These are phyloP conservation scores for Gyrodactylus bullatarudis DNA, from an alignment of 1,140 invertebrate genomes.

Conservation along the genomic window DNA sequence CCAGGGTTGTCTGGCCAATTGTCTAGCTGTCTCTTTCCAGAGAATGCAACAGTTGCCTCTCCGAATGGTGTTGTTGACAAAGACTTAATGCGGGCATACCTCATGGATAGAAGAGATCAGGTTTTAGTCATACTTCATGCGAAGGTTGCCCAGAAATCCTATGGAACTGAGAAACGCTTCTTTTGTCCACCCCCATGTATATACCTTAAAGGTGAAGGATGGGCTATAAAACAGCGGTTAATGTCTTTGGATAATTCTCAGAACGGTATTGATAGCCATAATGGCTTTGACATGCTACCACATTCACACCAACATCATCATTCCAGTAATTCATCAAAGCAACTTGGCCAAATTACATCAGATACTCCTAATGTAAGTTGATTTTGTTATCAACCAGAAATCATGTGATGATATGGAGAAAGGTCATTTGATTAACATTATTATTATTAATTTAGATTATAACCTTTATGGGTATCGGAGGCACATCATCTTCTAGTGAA, in stretches of 20 bases:
- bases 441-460: constrained; percentile 30
- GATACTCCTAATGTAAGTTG: not conserved
- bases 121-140: constrained; percentile 84
- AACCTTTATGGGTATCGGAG: constrained; percentile 91
- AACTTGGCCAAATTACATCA: not conserved
- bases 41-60: not conserved
- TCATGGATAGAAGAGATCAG: constrained; percentile 67
- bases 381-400: constrained; percentile 43
- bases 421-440: constrained; percentile 66
- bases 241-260: not conserved
- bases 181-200: constrained; percentile 98
- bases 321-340: no score
- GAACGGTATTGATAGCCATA: no score
- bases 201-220: constrained; percentile 80
- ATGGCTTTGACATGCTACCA: no score
- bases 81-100: constrained; percentile 75
- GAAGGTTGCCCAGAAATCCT: constrained; percentile 88
- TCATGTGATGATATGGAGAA: constrained; percentile 85
- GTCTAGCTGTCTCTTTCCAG: not conserved
- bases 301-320: no score
- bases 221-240: constrained; percentile 46
- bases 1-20: not conserved
- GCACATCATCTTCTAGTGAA: constrained; percentile 52
- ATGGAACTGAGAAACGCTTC: constrained; percentile 96
- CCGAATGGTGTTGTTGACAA: constrained; percentile 19